Base-by-base conservation (phyloP, 2,797 vertebrate species). In the Dryobates pubescens region DNA sequence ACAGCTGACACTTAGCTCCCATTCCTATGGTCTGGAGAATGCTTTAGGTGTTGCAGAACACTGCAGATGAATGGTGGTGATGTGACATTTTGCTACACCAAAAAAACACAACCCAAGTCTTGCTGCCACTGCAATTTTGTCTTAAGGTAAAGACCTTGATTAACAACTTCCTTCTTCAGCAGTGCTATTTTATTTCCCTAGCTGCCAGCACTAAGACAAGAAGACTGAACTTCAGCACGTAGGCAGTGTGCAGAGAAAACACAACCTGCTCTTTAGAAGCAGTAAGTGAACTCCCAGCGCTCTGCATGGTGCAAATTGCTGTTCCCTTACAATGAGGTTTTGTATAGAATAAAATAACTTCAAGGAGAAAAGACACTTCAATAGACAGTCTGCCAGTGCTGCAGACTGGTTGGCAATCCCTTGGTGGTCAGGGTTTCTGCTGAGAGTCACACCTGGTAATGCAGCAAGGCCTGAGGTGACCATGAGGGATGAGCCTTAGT, bases 141-240 rank as follows among this genome's bases (percentile, higher is more conserved):
- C 51, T 54, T 24, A 22, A 86, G 90, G 71, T 63, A 93, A 87
- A 83, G 85, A 53, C 57, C 30, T 61, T 23, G 62, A 86, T 77
- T 43, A 86, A 62, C 13, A 17, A 58, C 47, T 18, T 4, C 20
- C 30, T 19, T 19, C 27, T 74, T 73, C 79, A 88, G 67, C 84
- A 87, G 61, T 47, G 51, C 14, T 90, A 20, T 91, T 91, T 54
- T 24, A 95, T 85, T 92, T 89, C 64, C 56, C 70, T 57, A 81
- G 78, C 86, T 92, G 90, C 65, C 84, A 78, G 51, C 11, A 49
- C 16, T 20, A 53, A 36, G 65, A 2, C 58, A 79, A 57, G 45
- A 41, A 90, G 43, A 75, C 38, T 18, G 24, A 78, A 68, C 41
- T 72, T 91, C 81, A 92, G 65, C 61, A 38, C 0, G 2, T 1